Conservation (phyloP, 1,140 invertebrate genomes). For the Carposina sasakii region DNA sequence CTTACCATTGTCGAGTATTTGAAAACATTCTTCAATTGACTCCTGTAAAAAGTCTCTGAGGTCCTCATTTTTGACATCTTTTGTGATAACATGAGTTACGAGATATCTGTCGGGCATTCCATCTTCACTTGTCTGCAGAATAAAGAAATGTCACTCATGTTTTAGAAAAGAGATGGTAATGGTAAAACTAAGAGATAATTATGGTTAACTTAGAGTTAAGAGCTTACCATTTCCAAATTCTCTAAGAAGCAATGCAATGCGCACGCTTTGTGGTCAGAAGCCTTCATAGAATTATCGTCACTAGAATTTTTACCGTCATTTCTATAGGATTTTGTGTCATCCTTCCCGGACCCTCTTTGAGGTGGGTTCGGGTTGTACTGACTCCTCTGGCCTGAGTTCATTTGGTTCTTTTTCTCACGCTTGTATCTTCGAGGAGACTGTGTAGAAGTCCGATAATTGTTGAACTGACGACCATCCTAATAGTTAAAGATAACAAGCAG, state of each 20-base stretch:
- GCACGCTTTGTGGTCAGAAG: slow-evolving; percentile 47
- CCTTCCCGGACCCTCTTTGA: slow-evolving; percentile 22
- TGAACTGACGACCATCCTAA: slow-evolving; percentile 22
- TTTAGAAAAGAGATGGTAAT: no score
- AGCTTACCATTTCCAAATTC: slow-evolving; percentile 70
- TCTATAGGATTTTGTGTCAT: slow-evolving; percentile 22
- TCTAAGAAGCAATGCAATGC: slow-evolving; percentile 73
- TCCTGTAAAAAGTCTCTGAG: slow-evolving; percentile 72
- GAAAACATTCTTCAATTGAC: slow-evolving; percentile 73
- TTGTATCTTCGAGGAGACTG: slow-evolving; percentile 37
- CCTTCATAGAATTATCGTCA: slow-evolving; percentile 37
- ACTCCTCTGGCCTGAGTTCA: slow-evolving; percentile 52
- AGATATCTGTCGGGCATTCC: slow-evolving; percentile 73
- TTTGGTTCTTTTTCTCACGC: slow-evolving; percentile 36
- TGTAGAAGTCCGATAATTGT: slow-evolving; percentile 28
- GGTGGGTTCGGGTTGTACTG: slow-evolving; percentile 52
- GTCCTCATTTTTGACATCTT: slow-evolving; percentile 69
- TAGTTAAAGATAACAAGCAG: slow-evolving; percentile 1
- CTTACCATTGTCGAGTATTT: slow-evolving; percentile 65
- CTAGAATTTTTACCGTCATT: slow-evolving; percentile 37
- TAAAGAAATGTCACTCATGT: no score
- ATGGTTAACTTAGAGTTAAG: no score
- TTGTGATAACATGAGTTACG: slow-evolving; percentile 68
- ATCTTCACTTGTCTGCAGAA: slow-evolving; percentile 66
- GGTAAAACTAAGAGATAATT: no score